Evolutionary conservation across 2,113 vertebrate species (phyloP).

Genomic region (Haemorhous mexicanus): DNA sequence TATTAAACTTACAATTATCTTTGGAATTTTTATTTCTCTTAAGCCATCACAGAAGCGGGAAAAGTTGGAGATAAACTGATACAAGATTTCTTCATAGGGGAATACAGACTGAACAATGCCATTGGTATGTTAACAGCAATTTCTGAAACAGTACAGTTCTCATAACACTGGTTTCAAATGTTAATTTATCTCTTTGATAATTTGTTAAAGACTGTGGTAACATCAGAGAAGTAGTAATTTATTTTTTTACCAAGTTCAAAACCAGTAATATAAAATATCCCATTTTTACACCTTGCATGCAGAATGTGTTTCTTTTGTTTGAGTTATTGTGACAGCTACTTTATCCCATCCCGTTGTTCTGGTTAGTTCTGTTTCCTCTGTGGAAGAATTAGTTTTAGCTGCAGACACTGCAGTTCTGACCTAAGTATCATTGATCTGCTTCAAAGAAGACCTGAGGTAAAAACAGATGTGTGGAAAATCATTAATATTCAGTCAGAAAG

Average conservation of each 20-base stretch:
- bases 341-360: not conserved
- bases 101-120: constrained; percentile 86
- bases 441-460: not conserved
- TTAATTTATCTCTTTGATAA: not conserved
- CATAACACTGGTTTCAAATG: not conserved
- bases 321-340: not conserved
- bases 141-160: not conserved
- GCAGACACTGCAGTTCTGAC: not conserved
- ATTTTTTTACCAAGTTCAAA: not conserved
- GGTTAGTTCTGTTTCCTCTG: not conserved
- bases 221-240: not conserved
- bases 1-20: not conserved
- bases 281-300: not conserved
- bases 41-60: constrained; percentile 79
- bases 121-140: constrained; percentile 76
- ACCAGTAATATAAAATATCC: not conserved
- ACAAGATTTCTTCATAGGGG: constrained; percentile 85
- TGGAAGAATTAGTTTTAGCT: not conserved
- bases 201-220: not conserved
- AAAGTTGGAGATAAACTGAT: constrained; percentile 69
- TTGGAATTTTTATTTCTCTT: not conserved
- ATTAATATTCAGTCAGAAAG: not conserved
- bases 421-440: not conserved
- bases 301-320: not conserved
- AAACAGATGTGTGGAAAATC: not conserved